Evolutionary conservation across 1,140 invertebrate species (phyloP), one percentile per base, ranked within the genome.

Genomic region (Tenebrio molitor): DNA sequence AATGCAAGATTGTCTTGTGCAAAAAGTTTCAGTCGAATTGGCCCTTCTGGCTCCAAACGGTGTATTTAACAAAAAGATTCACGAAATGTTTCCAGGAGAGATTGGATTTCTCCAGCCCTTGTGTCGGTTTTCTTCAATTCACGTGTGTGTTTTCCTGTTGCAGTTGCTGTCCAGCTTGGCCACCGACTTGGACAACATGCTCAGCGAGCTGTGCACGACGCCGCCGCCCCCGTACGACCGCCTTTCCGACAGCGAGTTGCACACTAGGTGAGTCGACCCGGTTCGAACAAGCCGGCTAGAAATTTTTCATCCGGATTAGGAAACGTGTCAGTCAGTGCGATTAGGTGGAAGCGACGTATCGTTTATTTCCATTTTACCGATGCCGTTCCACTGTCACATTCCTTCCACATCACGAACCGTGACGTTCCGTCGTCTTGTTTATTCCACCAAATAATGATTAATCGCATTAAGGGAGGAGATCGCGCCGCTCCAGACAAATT

Each of bases 111-210:
- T n/a, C n/a, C n/a, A n/a, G n/a, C n/a, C n/a, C n/a, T n/a, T n/a
- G n/a, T n/a, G n/a, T n/a, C n/a, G n/a, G n/a, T n/a, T n/a, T n/a
- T n/a, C n/a, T n/a, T n/a, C n/a, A n/a, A n/a, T n/a, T n/a, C n/a
- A n/a, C n/a, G n/a, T 77, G 78, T 83, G 77, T 77, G 65, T 50
- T 77, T 70, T 76, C 77, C 73, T 68, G 53, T 84, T 86, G 25
- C 83, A 89, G 88, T 84, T 90, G 83, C 83, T 90, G 72, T 89
- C 85, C 76, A 87, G 86, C 71, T 84, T 89, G 74, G 88, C 89
- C 66, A 88, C 82, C 77, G 89, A 90, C 82, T 79, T 90, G 81
- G 89, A 90, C 82, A 85, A 87, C 69, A 87, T 89, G 84, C 83
- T 89, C 39, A 88, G 84, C 77, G 88, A 89, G 79, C 80, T 90